Conservation (phyloP, 2,113 vertebrate species). For the Plestiodon gilberti region DNA sequence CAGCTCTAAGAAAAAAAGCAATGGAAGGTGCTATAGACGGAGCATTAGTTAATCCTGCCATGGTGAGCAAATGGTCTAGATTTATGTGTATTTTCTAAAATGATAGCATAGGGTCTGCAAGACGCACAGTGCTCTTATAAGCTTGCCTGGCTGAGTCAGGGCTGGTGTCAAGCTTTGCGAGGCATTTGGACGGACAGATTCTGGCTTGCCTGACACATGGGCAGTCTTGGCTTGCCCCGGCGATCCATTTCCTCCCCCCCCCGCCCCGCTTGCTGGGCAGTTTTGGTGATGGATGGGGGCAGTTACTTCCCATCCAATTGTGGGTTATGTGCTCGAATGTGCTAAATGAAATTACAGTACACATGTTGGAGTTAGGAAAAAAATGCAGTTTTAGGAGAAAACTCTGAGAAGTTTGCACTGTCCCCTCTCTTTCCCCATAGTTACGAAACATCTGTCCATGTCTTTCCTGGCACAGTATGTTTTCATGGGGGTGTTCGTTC, state of each 20-base stretch:
- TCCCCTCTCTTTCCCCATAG: neutral
- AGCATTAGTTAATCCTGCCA: conserved; percentile 85
- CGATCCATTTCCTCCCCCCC: too few relatives aligned
- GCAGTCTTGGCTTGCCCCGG: too few relatives aligned
- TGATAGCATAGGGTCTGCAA: neutral
- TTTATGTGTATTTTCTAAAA: neutral
- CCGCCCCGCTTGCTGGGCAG: too few relatives aligned
- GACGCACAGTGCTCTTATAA: neutral
- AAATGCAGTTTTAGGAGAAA: too few relatives aligned
- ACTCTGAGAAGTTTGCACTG: neutral
- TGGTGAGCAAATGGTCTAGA: conserved; percentile 78
- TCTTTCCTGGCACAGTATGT: neutral
- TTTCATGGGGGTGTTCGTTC: neutral
- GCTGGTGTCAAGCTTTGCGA: too few relatives aligned
- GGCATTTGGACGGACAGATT: too few relatives aligned
- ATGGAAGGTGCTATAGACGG: conserved; percentile 82
- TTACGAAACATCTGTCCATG: neutral
- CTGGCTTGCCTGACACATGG: too few relatives aligned
- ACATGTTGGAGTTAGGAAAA: too few relatives aligned
- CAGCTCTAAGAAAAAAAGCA: conserved; percentile 82
- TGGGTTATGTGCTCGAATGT: too few relatives aligned
- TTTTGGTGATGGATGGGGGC: too few relatives aligned
- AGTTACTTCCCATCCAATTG: too few relatives aligned
- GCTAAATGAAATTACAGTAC: too few relatives aligned
- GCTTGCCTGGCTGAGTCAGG: neutral